A percentile compares a stretch with the other conserved stretches of the same genome.
phyloP scores from a whole-genome alignment of 2,888 invertebrate genomes.

The Polyommatus icarus region DNA sequence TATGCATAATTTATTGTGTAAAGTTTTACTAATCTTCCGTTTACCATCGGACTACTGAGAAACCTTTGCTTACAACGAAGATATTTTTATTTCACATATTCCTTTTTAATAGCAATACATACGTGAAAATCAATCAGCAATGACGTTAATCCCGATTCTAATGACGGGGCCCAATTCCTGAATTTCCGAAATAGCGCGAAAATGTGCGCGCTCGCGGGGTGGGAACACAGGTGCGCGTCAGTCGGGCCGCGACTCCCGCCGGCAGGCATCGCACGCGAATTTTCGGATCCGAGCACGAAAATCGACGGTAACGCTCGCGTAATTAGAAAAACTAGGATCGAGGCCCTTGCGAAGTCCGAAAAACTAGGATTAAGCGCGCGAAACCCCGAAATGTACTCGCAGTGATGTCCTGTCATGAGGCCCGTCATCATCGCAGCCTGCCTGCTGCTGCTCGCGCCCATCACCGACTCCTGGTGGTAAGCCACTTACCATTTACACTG shows the following conservation, averaged over 20 bases:
- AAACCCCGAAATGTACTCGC: constrained; percentile 48
- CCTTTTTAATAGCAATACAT: constrained; percentile 18
- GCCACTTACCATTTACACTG: constrained; percentile 48
- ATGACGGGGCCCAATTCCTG: constrained; percentile 75
- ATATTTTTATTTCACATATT: background rate
- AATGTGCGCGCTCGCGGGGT: constrained; percentile 71
- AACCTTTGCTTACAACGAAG: too few relatives aligned
- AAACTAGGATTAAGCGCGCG: constrained; percentile 1
- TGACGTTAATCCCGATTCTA: constrained; percentile 53
- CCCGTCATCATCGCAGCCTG: constrained; percentile 90
- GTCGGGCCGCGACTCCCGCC: constrained; percentile 74
- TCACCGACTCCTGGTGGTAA: constrained; percentile 94
- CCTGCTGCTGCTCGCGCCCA: constrained; percentile 92
- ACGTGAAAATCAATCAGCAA: background rate
- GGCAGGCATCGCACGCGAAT: constrained; percentile 73
- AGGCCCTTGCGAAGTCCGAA: background rate
- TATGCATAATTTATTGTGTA: too few relatives aligned
- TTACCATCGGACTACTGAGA: too few relatives aligned
- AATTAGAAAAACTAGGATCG: constrained; percentile 25
- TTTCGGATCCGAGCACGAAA: constrained; percentile 65
- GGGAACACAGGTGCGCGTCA: constrained; percentile 70
- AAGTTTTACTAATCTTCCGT: too few relatives aligned
- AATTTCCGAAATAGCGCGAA: constrained; percentile 80
- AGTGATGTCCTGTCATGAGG: constrained; percentile 83
- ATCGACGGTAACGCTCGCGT: constrained; percentile 42